Percentiles rank a stretch among this genome's conserved stretches.
Evolutionary conservation across 2,888 invertebrate species (phyloP).

Genomic region (Brachylomia viminalis): DNA sequence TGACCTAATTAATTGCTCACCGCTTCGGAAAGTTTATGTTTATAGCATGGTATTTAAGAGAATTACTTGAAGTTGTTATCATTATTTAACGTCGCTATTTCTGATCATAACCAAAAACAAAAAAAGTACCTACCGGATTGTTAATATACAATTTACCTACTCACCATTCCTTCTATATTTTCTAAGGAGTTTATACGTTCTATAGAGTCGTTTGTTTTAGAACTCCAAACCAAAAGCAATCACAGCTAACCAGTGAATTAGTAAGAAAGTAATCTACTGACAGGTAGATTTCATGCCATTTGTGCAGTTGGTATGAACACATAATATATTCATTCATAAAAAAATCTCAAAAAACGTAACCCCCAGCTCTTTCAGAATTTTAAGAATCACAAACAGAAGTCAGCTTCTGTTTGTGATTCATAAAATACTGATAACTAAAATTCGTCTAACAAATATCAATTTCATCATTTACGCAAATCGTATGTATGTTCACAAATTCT

Average conservation of each 20-base stretch:
- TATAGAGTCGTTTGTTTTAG: neutral
- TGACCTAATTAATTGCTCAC: conserved; percentile 44
- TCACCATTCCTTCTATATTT: neutral
- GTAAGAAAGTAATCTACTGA: neutral
- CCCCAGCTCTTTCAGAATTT: no score
- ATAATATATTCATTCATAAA: neutral
- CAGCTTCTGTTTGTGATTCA: no score
- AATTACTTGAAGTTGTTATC: conserved; percentile 9
- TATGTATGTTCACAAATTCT: conserved; percentile 47
- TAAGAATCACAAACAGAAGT: conserved; percentile 14
- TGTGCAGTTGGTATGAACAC: neutral
- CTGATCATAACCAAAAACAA: neutral
- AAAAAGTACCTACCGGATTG: no score
- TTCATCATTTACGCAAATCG: conserved; percentile 68
- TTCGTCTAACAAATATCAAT: conserved; percentile 69
- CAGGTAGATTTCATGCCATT: neutral
- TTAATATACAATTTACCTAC: neutral
- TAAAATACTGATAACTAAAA: no score
- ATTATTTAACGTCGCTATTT: neutral
- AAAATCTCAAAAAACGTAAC: neutral
- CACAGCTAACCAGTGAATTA: neutral
- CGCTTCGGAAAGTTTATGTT: conserved; percentile 37
- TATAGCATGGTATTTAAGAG: conserved; percentile 27
- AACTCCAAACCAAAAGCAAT: neutral
- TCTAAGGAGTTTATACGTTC: neutral